Base-by-base conservation (phyloP, 2,113 vertebrate genomes). In the Albula glossodonta region DNA sequence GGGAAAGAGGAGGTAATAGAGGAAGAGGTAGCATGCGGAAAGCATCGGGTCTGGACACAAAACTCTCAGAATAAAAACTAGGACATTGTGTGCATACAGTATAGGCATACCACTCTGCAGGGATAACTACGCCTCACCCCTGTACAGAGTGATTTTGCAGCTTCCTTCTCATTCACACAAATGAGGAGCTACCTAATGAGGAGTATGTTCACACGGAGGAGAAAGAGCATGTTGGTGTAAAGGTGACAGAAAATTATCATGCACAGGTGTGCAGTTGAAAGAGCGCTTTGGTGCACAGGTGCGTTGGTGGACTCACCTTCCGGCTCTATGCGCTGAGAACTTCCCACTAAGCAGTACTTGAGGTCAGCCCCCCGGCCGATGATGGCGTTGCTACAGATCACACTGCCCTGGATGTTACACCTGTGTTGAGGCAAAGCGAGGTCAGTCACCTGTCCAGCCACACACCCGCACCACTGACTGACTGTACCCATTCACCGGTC, bases 321-420 rank as follows among this genome's bases (percentile, higher is more conserved):
- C 82, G 96, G 84, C 91, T 98, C 96, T 53, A 99, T 96, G 56
- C 86, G 93, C 89, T 98, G 97, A 81, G 96, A 95, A 0, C 93
- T 97, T 87, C 98, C 98, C 91, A 99, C 95, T 87, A 99, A 95
- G 89, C 98, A 99, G 92, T 99, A 96, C 87, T 96, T 98, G 89
- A 99, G 94, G 90, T 99, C 97, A 10, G 97, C 96, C 86, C 97
- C 97, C 85, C 96, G 96, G 89, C 97, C 96, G 82, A 99, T 97
- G 53, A 97, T 91, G 0, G 97, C 97, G 0, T 96, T 96, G 89
- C 96, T 97, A 90, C 98, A 99, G 94, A 99, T 96, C 89, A 99
- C 97, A 1, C 98, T 97, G 90, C 97, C 96, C 78, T 97, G 96
- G 93, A 99, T 96, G 91, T 89, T 97, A 93, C 97, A 97, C 90